These are phyloP conservation scores for Tretioscincus oriximinensis DNA, from an alignment of 2,113 vertebrate species.

Conservation along the genomic window DNA sequence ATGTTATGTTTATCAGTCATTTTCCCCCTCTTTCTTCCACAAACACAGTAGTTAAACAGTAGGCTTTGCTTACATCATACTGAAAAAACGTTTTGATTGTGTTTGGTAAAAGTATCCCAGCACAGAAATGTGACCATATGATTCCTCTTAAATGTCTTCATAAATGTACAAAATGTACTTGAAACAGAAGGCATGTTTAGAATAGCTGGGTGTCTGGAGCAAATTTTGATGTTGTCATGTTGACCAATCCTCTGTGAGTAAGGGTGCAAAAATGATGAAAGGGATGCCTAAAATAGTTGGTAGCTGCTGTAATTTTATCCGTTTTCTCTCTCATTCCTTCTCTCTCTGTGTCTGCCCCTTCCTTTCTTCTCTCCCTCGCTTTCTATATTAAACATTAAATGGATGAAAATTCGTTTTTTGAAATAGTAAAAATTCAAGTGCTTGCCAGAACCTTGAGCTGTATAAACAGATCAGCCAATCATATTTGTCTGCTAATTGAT, in stretches of 20 bases:
- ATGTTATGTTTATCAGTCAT: constrained; percentile 55
- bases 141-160: constrained; percentile 36
- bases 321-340: too few species aligned
- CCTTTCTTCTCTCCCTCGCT: too few species aligned
- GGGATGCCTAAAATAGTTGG: not conserved
- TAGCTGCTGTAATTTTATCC: not conserved
- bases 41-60: constrained; percentile 36
- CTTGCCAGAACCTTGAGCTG: not conserved
- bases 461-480: not conserved
- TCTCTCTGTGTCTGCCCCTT: too few species aligned
- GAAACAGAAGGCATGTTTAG: constrained; percentile 29
- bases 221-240: constrained; percentile 3
- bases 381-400: too few species aligned
- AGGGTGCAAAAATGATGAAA: not conserved
- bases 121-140: constrained; percentile 17
- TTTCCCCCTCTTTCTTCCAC: constrained; percentile 35
- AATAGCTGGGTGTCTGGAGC: constrained; percentile 4
- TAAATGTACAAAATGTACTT: constrained; percentile 24
- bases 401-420: too few species aligned
- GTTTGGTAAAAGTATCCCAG: constrained; percentile 25
- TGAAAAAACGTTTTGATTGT: constrained; percentile 45
- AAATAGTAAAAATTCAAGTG: not conserved
- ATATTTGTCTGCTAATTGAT: not conserved
- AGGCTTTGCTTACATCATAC: constrained; percentile 42
- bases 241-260: not conserved